phyloP scores from a whole-genome alignment of 1,140 invertebrate genomes.

The Lysiphlebus fabarum region DNA sequence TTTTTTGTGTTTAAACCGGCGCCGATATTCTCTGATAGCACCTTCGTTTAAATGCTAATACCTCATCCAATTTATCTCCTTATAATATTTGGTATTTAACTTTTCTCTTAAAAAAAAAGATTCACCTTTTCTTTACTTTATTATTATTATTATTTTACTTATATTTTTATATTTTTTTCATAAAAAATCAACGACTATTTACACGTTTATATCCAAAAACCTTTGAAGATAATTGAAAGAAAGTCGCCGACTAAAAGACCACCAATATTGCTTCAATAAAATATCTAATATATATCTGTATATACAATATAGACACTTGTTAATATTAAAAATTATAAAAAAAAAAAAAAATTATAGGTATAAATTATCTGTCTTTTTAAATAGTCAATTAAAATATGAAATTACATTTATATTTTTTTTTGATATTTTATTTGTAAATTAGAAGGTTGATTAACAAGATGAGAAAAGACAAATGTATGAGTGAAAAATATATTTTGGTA shows the following conservation, averaged over 20 bases:
- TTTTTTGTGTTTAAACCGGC: constrained; percentile 11
- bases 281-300: constrained; percentile 21
- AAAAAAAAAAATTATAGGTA: constrained; percentile 1
- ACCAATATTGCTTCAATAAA: constrained; percentile 24
- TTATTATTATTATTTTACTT: not conserved
- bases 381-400: not conserved
- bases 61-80: constrained; percentile 28
- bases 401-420: not conserved
- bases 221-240: constrained; percentile 35
- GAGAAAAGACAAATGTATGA: constrained; percentile 31
- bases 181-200: constrained; percentile 11
- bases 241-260: constrained; percentile 25
- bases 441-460: constrained; percentile 26
- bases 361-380: not conserved
- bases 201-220: constrained; percentile 15
- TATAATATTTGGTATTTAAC: constrained; percentile 23
- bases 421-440: not conserved
- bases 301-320: not conserved
- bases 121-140: constrained; percentile 3
- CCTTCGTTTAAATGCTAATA: constrained; percentile 37
- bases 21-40: constrained; percentile 18
- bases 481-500: constrained; percentile 50
- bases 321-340: not conserved
- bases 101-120: not conserved
- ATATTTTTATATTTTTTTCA: constrained; percentile 5